These are phyloP conservation scores for Ceratosolen solmsi DNA, from an alignment of 1,140 invertebrate genomes.

Conservation along the genomic window DNA sequence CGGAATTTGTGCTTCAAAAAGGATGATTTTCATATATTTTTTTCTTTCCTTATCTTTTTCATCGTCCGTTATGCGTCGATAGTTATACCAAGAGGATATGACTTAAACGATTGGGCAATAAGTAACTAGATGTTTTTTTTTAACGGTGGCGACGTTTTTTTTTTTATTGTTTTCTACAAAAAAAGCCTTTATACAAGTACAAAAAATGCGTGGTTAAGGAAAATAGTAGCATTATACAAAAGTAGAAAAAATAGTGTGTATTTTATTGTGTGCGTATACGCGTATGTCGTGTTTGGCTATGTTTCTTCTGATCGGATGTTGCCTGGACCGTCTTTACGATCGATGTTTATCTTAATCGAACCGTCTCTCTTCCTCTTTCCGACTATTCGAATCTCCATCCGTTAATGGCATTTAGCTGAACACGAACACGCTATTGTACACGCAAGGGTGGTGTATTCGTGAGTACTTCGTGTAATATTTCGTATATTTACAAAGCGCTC, in stretches of 20 bases:
- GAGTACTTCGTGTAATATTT: conserved; percentile 29
- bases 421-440: not conserved
- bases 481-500: conserved; percentile 63
- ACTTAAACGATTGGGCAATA: not conserved
- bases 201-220: conserved; percentile 71
- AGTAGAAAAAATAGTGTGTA: conserved; percentile 65
- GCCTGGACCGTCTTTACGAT: not conserved
- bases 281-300: not conserved
- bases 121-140: conserved; percentile 44
- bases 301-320: not conserved
- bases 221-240: conserved; percentile 56
- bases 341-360: not conserved
- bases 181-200: conserved; percentile 74
- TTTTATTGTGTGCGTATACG: conserved; percentile 22
- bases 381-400: not conserved
- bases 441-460: conserved; percentile 46
- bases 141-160: conserved; percentile 73
- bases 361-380: not conserved
- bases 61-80: not conserved
- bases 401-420: not conserved
- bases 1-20: conserved; percentile 38
- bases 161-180: conserved; percentile 70
- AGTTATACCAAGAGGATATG: not conserved
- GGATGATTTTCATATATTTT: not conserved
- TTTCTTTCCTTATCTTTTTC: not conserved